Evolutionary conservation across 2,797 vertebrate species (phyloP).

Genomic region (Amphiprion clarkii): DNA sequence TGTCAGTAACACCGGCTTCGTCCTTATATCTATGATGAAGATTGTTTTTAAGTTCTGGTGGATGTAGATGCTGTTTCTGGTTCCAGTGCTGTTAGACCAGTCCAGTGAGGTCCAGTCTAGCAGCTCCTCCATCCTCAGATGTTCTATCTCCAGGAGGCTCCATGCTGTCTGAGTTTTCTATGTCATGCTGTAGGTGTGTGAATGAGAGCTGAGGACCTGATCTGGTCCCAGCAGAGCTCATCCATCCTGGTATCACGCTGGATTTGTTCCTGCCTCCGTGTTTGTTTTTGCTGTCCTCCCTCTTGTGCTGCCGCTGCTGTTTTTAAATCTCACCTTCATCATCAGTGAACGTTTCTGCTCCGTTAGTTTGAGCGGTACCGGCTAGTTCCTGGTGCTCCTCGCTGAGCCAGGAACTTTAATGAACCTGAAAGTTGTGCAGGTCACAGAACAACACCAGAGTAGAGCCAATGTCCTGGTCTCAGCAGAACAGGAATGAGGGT

Average conservation of each 20-base stretch:
- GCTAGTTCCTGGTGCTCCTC: constrained; percentile 21
- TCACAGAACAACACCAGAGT: background rate
- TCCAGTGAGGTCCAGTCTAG: constrained; percentile 19
- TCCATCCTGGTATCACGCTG: constrained; percentile 57
- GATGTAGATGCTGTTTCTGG: constrained; percentile 1
- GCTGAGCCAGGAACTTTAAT: constrained; percentile 27
- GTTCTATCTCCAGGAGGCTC: constrained; percentile 57
- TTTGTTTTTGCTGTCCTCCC: constrained; percentile 4
- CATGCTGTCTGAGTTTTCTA: constrained; percentile 22
- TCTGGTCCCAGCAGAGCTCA: constrained; percentile 49
- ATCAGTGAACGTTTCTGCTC: constrained; percentile 32
- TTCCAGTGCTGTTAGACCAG: constrained; percentile 9
- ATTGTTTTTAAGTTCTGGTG: background rate
- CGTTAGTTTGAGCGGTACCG: constrained; percentile 32
- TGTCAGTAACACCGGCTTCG: background rate
- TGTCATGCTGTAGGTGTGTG: background rate
- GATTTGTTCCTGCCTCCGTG: constrained; percentile 12
- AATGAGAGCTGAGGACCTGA: constrained; percentile 27
- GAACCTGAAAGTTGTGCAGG: constrained; percentile 13
- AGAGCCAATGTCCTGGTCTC: background rate
- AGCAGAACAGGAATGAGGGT: constrained; percentile 15
- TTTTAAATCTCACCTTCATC: constrained; percentile 52
- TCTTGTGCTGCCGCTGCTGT: constrained; percentile 46
- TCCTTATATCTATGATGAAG: background rate
- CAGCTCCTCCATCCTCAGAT: constrained; percentile 52